Conservation (phyloP, 2,888 invertebrate genomes). For the Campoletis raptor region DNA sequence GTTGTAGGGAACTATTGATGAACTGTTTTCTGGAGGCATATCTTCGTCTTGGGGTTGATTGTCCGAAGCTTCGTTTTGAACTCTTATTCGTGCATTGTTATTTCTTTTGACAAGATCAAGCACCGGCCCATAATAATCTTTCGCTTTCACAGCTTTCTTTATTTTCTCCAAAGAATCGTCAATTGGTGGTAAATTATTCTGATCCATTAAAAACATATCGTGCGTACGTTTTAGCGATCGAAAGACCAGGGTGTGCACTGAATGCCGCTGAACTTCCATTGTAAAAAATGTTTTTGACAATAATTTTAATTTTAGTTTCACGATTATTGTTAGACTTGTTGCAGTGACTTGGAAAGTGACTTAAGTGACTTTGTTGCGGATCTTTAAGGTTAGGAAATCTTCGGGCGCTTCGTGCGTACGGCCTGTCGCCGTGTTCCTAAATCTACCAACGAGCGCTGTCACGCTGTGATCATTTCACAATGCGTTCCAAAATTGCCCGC, state of each 20-base stretch:
- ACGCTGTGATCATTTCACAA: too few species aligned
- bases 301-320: neutral
- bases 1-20: slow-evolving; percentile 62
- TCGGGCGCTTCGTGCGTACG: neutral
- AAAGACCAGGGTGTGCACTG: slow-evolving; percentile 98
- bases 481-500: neutral
- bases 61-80: slow-evolving; percentile 84
- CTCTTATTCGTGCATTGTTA: slow-evolving; percentile 87
- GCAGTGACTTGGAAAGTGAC: too few species aligned
- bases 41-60: slow-evolving; percentile 82
- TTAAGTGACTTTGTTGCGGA: neutral
- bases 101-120: slow-evolving; percentile 90
- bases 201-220: slow-evolving; percentile 98
- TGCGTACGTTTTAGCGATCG: slow-evolving; percentile 98
- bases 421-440: neutral
- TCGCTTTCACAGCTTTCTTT: slow-evolving; percentile 90
- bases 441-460: too few species aligned
- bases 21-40: slow-evolving; percentile 55
- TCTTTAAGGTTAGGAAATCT: neutral
- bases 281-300: neutral
- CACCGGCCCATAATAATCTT: slow-evolving; percentile 94
- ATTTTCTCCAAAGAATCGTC: slow-evolving; percentile 91
- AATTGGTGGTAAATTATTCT: slow-evolving; percentile 92
- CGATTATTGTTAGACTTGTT: too few species aligned
- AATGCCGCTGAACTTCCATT: slow-evolving; percentile 93